phyloP scores from a whole-genome alignment of 2,113 vertebrate genomes.

The Dasypus novemcinctus region DNA sequence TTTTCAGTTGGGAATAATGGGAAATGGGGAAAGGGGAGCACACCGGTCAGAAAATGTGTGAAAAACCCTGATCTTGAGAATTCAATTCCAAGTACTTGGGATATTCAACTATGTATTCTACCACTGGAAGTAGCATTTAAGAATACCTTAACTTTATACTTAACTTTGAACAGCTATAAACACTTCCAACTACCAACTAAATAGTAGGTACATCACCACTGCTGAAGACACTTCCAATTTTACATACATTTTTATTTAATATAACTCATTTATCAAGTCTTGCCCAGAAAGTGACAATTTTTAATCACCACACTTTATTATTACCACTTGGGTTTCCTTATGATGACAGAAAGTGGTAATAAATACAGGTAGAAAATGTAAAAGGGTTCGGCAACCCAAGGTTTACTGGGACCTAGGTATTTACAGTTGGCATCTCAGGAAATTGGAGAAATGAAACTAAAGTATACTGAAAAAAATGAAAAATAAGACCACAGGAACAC shows the following conservation, averaged over 20 bases:
- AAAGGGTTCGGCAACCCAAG: background rate
- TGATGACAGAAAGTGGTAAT: background rate
- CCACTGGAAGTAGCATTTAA: background rate
- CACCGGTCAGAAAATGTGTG: conserved; percentile 69
- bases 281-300: background rate
- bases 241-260: background rate
- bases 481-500: background rate
- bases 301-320: background rate
- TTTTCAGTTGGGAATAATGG: conserved; percentile 67
- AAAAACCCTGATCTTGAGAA: conserved; percentile 80
- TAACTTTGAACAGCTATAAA: background rate
- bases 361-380: conserved; percentile 33
- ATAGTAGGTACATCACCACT: background rate
- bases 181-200: background rate
- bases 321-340: background rate
- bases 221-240: background rate
- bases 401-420: background rate
- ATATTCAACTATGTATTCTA: conserved; percentile 13
- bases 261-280: background rate
- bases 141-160: background rate
- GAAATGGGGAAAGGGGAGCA: conserved; percentile 80
- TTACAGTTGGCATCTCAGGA: conserved; percentile 50
- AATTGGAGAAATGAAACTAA: conserved; percentile 40
- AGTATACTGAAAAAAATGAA: conserved; percentile 16
- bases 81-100: conserved; percentile 81